Evolutionary conservation across 2,888 invertebrate genomes (phyloP), one percentile per base, ranked within the genome.

Genomic region (Dicranocentrus wangi): DNA sequence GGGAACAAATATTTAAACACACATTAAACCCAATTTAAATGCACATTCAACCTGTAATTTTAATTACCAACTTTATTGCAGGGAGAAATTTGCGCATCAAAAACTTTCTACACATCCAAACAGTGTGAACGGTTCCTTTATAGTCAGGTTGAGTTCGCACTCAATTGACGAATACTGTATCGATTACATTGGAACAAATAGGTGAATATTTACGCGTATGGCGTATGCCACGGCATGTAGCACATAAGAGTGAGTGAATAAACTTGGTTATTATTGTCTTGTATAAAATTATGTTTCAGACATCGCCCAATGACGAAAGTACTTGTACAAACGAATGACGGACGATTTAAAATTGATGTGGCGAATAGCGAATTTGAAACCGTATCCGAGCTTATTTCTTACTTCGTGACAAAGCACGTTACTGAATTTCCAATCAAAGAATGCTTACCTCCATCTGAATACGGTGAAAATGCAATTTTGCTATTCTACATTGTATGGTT

Each of bases 401-500:
- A 86, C 68, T 85, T 81, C 63, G 75, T 85, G 8, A 90, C 91
- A 61, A 92, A 93, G 87, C 92, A 91, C 87, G 91, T 92, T 87
- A 90, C 91, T 0, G 91, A 92, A 65, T 91, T 91, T 61, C 88
- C 90, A 65, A 91, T 94, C 87, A 91, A 91, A 63, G 94, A 94
- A 88, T 94, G 95, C 87, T 91, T 96, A 88, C 95, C 94, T 23
- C 94, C 95, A 10, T 95, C 95, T 0, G 95, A 95, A 90, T 95
- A 94, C 90, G 96, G 95, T 94, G 89, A 88, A 80, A 47, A 66
- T 70, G 51, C 63, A 53, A 15, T 7, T 13, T 8, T 39, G 13
- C 7, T 39, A 39, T 39, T 7, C 39, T 39, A 39, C 39, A 13
- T n/a, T n/a, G n/a, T n/a, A n/a, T n/a, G n/a, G n/a, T n/a, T n/a